Evolutionary conservation across 2,888 invertebrate genomes (phyloP).

Genomic region (Drosophila austrosaltans): DNA sequence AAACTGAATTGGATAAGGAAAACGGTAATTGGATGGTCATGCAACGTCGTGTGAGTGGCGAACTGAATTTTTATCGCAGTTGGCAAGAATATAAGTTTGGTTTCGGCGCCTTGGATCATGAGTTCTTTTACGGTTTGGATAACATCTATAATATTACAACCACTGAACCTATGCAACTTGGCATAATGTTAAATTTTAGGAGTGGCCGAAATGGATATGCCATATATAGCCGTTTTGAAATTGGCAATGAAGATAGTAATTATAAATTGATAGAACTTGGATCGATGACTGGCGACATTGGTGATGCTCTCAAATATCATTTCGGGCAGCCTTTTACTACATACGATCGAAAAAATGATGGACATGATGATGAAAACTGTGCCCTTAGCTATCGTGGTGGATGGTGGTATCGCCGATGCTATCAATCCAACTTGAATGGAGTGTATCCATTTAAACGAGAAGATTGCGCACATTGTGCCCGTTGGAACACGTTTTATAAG

Average conservation of each 20-base stretch:
- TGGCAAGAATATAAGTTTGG: not conserved
- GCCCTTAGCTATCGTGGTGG: not conserved
- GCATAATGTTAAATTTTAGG: not conserved
- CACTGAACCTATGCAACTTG: not conserved
- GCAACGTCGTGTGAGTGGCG: not conserved
- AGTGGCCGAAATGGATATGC: not conserved
- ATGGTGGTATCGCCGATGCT: not conserved
- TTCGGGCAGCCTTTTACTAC: not conserved
- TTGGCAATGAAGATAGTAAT: not conserved
- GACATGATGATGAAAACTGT: not conserved
- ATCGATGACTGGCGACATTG: not conserved
- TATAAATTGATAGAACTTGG: not conserved
- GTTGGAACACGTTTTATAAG: not conserved
- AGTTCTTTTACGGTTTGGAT: conserved; percentile 13
- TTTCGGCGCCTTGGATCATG: not conserved
- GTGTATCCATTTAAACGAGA: not conserved
- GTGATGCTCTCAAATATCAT: not conserved
- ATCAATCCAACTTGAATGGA: not conserved
- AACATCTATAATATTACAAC: too few relatives aligned
- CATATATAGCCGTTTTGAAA: not conserved
- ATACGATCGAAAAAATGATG: conserved; percentile 7
- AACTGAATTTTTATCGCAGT: not conserved
- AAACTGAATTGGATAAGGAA: not conserved
- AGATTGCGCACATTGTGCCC: not conserved
- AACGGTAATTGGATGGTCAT: conserved; percentile 4